These are phyloP conservation scores for Morinoia aosen DNA, from an alignment of 2,888 invertebrate species.

Conservation along the genomic window DNA sequence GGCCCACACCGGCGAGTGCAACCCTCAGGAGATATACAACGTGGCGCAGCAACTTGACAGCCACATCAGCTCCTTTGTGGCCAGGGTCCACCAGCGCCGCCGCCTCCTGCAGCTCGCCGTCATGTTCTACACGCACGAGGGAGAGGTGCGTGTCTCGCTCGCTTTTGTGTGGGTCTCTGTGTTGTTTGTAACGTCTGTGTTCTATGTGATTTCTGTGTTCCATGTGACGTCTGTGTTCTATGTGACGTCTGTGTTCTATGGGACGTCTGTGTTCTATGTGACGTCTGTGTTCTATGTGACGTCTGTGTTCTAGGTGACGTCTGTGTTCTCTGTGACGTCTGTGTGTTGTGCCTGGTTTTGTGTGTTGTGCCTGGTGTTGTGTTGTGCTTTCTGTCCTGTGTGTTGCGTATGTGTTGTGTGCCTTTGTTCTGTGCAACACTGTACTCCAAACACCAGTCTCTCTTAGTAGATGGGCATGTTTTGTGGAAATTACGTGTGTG, in stretches of 20 bases:
- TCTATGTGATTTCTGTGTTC: background rate
- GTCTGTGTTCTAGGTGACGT: background rate
- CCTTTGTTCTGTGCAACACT: background rate
- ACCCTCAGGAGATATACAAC: slow-evolving; percentile 94
- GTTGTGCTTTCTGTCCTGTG: too few relatives aligned
- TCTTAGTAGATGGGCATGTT: background rate
- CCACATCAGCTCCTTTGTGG: slow-evolving; percentile 94
- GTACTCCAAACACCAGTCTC: background rate
- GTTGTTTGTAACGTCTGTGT: background rate
- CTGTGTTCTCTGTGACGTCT: background rate
- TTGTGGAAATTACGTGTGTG: too few relatives aligned
- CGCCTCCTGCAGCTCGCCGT: slow-evolving; percentile 93
- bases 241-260: background rate
- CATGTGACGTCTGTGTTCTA: too few relatives aligned
- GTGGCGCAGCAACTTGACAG: slow-evolving; percentile 94
- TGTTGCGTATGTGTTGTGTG: background rate
- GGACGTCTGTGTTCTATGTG: background rate
- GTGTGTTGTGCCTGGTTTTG: background rate
- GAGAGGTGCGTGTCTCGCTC: slow-evolving; percentile 79
- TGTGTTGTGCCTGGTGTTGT: background rate
- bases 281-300: background rate
- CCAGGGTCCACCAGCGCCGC: slow-evolving; percentile 90
- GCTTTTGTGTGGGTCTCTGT: background rate
- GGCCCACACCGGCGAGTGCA: slow-evolving; percentile 95
- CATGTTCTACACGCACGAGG: slow-evolving; percentile 94